Conservation (phyloP, 2,888 invertebrate genomes). For the Petrolisthes manimaculis region DNA sequence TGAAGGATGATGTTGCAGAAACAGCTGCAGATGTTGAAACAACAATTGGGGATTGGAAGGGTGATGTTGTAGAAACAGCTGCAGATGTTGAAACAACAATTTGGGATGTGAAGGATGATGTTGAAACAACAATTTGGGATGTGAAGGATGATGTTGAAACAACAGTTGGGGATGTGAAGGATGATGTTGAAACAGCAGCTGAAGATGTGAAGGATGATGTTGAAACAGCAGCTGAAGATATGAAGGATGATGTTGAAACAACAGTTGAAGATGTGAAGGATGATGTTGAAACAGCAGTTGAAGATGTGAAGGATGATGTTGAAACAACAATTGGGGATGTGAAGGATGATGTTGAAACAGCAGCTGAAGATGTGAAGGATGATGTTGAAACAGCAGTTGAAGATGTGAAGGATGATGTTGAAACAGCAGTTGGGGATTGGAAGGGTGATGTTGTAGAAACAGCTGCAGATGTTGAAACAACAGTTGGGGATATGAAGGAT, state of each 20-base stretch:
- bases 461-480: too few relatives aligned
- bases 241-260: neutral
- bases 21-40: too few relatives aligned
- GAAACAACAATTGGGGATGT: too few relatives aligned
- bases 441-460: too few relatives aligned
- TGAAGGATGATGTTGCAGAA: too few relatives aligned
- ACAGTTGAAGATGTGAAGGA: slow-evolving; percentile 10
- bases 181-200: neutral
- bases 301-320: neutral
- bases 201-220: slow-evolving; percentile 3
- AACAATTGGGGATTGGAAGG: too few relatives aligned
- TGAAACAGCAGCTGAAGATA: neutral
- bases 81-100: neutral
- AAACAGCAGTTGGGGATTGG: too few relatives aligned
- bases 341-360: slow-evolving; percentile 3
- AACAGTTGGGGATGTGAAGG: slow-evolving; percentile 14
- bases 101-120: too few relatives aligned
- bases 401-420: neutral
- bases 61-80: neutral
- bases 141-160: neutral
- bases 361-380: slow-evolving; percentile 16
- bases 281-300: neutral
- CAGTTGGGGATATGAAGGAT: too few relatives aligned
- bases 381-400: neutral
- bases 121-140: too few relatives aligned